Evolutionary conservation across 1,140 invertebrate genomes (phyloP), one percentile per base, ranked within the genome.

Genomic region (Paralvinella palmiformis): DNA sequence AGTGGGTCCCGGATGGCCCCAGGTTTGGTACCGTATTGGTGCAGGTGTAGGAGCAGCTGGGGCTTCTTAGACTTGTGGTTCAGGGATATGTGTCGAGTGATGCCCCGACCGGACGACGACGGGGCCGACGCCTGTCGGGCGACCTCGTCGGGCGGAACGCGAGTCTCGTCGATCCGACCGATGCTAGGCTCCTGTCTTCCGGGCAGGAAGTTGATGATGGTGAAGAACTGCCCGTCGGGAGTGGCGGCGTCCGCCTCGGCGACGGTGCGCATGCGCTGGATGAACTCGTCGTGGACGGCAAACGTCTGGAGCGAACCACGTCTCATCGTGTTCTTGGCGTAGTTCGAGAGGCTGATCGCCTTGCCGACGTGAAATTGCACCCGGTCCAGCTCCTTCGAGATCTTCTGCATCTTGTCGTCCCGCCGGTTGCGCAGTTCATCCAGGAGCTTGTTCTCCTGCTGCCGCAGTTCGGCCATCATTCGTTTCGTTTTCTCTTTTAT

Each of bases 1-100:
- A 66, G 52, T 3, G 64, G 64, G 31, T 66, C 59, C n/a, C 50
- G 29, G 20, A 66, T 22, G 27, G 62, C 59, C 13, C 64, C 64
- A 13, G 31, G 27, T 17, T 57, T 37, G 22, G 57, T 29, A 13
- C 64, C 64, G 3, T 37, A n/a, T 13, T 57, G 33, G 24, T 57
- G 20, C 27, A 57, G 13, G 55, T 57, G 27, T 10, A 57, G 22
- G 27, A 57, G n/a, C 27, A 57, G 13, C 10, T 41, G 10, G 37
- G 37, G 10, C 10, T 10, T 13, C 37, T n/a, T 10, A n/a, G n/a
- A 52, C 7, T 24, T 20, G 20, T 5, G 48, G n/a, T 7, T 52
- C 48, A 7, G n/a, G n/a, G 20, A 7, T 20, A 20, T 24, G 48
- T 5, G n/a, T n/a, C 10, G 31, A 50, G 60, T 62, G 41, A 50